Evolutionary conservation across 2,797 vertebrate genomes (phyloP).

Genomic region (Megalops cyprinoides): DNA sequence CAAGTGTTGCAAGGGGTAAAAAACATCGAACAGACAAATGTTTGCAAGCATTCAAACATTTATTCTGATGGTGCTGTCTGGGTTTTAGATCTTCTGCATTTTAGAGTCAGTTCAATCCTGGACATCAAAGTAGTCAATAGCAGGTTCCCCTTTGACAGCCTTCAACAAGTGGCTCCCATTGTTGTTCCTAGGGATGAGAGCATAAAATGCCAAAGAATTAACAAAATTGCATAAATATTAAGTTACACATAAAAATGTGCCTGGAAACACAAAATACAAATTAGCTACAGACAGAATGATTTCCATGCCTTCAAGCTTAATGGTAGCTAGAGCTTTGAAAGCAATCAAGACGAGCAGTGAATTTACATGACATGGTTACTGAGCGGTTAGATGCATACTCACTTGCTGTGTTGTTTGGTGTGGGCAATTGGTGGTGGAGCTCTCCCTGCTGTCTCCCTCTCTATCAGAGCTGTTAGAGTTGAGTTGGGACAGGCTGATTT

Average conservation of each 20-base stretch:
- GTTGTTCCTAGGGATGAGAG: constrained; percentile 71
- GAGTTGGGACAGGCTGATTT: constrained; percentile 84
- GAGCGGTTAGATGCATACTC: constrained; percentile 55
- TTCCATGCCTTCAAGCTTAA: too few species aligned
- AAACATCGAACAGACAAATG: neutral
- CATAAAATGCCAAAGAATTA: neutral
- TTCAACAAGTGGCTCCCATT: constrained; percentile 77
- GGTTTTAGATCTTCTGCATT: constrained; percentile 23
- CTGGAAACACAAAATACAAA: neutral
- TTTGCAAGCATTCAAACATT: constrained; percentile 8
- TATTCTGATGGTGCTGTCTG: neutral
- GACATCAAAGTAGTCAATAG: constrained; percentile 98
- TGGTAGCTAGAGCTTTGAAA: neutral
- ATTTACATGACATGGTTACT: too few species aligned
- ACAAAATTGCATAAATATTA: neutral
- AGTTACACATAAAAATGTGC: neutral
- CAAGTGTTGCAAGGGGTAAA: too few species aligned
- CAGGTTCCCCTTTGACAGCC: constrained; percentile 83
- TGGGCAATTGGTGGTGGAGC: constrained; percentile 92
- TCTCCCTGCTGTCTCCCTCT: constrained; percentile 81
- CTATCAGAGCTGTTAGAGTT: constrained; percentile 83
- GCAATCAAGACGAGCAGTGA: too few species aligned
- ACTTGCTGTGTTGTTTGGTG: constrained; percentile 89
- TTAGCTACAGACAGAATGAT: constrained; percentile 3
- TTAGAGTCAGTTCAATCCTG: constrained; percentile 79